A percentile compares a stretch with the other conserved stretches of the same genome.
Evolutionary conservation across 2,797 vertebrate genomes (phyloP).

Genomic region (Poeciliopsis infans): DNA sequence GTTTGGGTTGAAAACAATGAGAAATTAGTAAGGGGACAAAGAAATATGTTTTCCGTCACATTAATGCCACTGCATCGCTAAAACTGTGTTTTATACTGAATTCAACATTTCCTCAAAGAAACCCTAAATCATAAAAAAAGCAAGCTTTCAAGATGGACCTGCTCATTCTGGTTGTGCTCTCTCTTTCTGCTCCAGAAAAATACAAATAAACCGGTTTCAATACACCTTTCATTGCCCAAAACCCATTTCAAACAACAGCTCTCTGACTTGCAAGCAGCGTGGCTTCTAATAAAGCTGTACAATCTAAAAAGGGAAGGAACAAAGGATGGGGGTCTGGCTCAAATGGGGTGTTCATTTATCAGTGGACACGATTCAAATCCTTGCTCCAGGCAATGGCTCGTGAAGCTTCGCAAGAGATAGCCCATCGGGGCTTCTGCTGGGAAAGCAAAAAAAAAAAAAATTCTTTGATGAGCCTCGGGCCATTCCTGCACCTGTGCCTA

Average conservation of each 20-base stretch:
- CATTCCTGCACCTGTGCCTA: conserved; percentile 65
- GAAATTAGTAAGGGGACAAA: neutral
- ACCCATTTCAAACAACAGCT: conserved; percentile 28
- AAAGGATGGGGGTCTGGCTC: conserved; percentile 54
- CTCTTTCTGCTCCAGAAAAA: conserved; percentile 50
- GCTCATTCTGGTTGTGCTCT: conserved; percentile 8
- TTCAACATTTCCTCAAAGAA: conserved; percentile 16
- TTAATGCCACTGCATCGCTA: neutral
- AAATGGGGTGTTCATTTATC: conserved; percentile 72
- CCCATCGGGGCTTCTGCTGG: conserved; percentile 57
- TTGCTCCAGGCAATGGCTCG: conserved; percentile 62
- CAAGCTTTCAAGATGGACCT: conserved; percentile 9
- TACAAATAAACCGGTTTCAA: conserved; percentile 45
- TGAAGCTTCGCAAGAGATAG: conserved; percentile 53
- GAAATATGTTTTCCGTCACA: neutral
- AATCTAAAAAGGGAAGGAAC: conserved; percentile 53
- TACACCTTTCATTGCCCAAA: conserved; percentile 45
- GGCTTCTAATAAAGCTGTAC: conserved; percentile 68
- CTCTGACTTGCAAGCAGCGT: conserved; percentile 46
- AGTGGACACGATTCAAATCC: conserved; percentile 71
- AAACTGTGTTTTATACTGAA: neutral
- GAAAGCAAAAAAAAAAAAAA: conserved; percentile 46
- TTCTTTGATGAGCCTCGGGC: conserved; percentile 66
- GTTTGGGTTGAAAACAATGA: neutral
- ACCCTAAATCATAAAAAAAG: conserved; percentile 7